phyloP scores from a whole-genome alignment of 2,113 vertebrate species.

The Elaphurus davidianus region DNA sequence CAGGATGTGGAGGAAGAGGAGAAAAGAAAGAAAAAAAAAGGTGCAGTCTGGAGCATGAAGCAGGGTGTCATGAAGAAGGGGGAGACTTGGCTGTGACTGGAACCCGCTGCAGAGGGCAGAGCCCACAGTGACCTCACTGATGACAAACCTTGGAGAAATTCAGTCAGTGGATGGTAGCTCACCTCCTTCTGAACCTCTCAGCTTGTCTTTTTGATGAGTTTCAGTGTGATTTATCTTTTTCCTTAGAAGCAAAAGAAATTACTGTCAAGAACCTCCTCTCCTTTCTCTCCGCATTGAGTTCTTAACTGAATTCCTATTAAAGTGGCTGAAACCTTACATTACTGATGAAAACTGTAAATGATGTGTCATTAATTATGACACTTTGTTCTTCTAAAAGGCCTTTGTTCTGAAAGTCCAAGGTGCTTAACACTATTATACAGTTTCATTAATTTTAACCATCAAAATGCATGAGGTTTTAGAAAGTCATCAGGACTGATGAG shows the following conservation, averaged over 20 bases:
- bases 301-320: conserved; percentile 47
- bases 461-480: conserved; percentile 5
- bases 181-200: conserved; percentile 32
- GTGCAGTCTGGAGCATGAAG: not conserved
- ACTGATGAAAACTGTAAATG: conserved; percentile 59
- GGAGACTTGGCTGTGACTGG: too few species aligned
- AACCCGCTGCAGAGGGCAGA: not conserved
- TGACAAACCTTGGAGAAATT: not conserved
- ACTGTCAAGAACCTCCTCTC: conserved; percentile 41
- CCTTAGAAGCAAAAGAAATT: conserved; percentile 49
- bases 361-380: conserved; percentile 54
- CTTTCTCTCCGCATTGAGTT: conserved; percentile 20
- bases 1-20: not conserved
- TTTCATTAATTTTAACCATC: conserved; percentile 58
- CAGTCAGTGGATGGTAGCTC: not conserved
- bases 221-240: conserved; percentile 51
- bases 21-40: not conserved
- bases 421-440: conserved; percentile 23
- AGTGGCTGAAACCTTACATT: conserved; percentile 39
- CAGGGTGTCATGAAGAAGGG: not conserved
- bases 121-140: not conserved
- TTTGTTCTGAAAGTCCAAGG: conserved; percentile 55
- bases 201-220: conserved; percentile 57
- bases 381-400: conserved; percentile 55
- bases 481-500: not conserved